Evolutionary conservation across 2,797 vertebrate species (phyloP).

Genomic region (Aplochiton taeniatus): DNA sequence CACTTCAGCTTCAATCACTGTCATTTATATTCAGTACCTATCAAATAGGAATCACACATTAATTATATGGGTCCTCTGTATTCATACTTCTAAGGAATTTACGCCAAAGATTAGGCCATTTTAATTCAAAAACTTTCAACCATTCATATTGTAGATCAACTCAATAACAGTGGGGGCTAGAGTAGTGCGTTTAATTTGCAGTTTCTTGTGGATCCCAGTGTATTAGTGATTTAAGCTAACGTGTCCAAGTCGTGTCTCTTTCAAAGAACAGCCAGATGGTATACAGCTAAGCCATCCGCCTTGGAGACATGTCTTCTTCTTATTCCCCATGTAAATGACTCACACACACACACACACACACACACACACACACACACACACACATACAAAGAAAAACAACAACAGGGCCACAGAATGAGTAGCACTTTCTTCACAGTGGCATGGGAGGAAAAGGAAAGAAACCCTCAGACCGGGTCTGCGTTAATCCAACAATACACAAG

Average conservation of each 20-base stretch:
- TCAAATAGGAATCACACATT: too few species aligned
- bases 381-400: background rate
- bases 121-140: background rate
- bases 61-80: too few species aligned
- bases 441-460: background rate
- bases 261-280: slow-evolving; percentile 65
- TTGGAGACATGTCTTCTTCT: slow-evolving; percentile 24
- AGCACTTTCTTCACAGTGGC: background rate
- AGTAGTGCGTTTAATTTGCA: slow-evolving; percentile 32
- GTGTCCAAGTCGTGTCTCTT: slow-evolving; percentile 49
- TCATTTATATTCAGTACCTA: too few species aligned
- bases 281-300: slow-evolving; percentile 39
- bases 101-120: background rate
- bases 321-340: slow-evolving; percentile 38
- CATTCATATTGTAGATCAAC: background rate
- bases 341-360: too few species aligned
- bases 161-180: background rate
- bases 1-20: too few species aligned
- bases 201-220: slow-evolving; percentile 43
- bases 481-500: background rate
- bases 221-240: slow-evolving; percentile 60
- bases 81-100: too few species aligned
- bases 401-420: slow-evolving; percentile 32
- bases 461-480: background rate
- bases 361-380: too few species aligned